Base-by-base conservation (phyloP, 2,113 vertebrate genomes). In the Mellivora capensis region DNA sequence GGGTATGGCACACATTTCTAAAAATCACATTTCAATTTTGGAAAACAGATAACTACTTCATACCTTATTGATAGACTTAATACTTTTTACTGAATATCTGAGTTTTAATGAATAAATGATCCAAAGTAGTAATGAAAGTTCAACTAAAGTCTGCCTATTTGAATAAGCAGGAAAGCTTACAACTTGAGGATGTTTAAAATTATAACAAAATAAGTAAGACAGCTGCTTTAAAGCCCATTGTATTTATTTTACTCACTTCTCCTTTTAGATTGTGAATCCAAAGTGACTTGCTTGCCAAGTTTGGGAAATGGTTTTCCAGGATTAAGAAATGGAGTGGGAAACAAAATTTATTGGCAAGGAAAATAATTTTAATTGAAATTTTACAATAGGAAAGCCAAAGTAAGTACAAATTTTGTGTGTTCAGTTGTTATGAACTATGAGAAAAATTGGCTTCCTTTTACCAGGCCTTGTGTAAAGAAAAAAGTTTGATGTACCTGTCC, bases 301-400 rank as follows among this genome's bases (percentile, higher is more conserved):
- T 44, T 39, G 37, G 34, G 49, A 87, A 52, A 57, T 83, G 29
- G 29, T 82, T 93, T 97, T 90, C 49, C 74, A 72, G 59, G 52
- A 12, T 67, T 93, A 61, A 95, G 57, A 85, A 95, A 74, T 59
- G 52, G 1, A 81, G 29, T 79, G 79, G 59, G 49, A 96, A n/a
- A 77, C 14, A 82, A 54, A 88, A 72, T 27, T 76, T 90, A 85
- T 11, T 86, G 67, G 7, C 42, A 83, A 77, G 47, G 42, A 90
- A 89, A 92, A 83, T 90, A 90, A 97, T 82, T 93, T 59, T 90
- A 90, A 81, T 90, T 77, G 54, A 94, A 72, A 91, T 72, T 69
- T 87, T 67, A 42, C 59, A 90, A 34, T 77, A 69, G 69, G 52
- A 72, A 88, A 37, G 20, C 61, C 64, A 62, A 39, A 52, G 13